phyloP scores from a whole-genome alignment of 1,140 invertebrate genomes.

The Bombus cullumanus region DNA sequence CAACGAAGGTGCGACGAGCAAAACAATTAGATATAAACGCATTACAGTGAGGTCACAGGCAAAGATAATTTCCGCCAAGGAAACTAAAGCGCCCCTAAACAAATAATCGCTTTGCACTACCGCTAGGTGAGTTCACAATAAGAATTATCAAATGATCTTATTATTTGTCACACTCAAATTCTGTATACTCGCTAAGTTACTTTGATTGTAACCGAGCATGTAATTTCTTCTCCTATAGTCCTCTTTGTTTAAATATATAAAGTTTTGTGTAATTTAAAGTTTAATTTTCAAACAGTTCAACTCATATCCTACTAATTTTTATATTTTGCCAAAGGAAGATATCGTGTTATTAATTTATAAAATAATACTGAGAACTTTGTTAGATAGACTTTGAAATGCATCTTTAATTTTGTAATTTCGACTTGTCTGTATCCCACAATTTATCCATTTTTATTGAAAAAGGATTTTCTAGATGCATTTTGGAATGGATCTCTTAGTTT shows the following conservation, averaged over 20 bases:
- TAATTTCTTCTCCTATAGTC: background rate
- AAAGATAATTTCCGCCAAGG: conserved; percentile 72
- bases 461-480: too few relatives aligned
- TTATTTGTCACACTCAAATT: conserved; percentile 62
- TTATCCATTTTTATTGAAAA: too few relatives aligned
- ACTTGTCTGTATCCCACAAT: too few relatives aligned
- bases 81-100: conserved; percentile 65
- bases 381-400: background rate
- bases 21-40: conserved; percentile 49
- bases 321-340: background rate
- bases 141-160: conserved; percentile 46
- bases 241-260: background rate
- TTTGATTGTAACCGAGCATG: background rate
- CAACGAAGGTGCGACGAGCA: conserved; percentile 39
- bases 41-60: conserved; percentile 64
- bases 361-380: background rate
- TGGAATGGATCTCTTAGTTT: too few relatives aligned
- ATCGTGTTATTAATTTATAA: background rate
- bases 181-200: conserved; percentile 1
- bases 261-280: background rate
- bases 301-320: background rate
- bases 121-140: conserved; percentile 61
- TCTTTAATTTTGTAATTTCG: too few relatives aligned
- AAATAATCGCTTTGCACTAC: conserved; percentile 63
- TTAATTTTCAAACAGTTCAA: background rate